Evolutionary conservation across 2,113 vertebrate genomes (phyloP).

Genomic region (Myrmecophaga tridactyla): DNA sequence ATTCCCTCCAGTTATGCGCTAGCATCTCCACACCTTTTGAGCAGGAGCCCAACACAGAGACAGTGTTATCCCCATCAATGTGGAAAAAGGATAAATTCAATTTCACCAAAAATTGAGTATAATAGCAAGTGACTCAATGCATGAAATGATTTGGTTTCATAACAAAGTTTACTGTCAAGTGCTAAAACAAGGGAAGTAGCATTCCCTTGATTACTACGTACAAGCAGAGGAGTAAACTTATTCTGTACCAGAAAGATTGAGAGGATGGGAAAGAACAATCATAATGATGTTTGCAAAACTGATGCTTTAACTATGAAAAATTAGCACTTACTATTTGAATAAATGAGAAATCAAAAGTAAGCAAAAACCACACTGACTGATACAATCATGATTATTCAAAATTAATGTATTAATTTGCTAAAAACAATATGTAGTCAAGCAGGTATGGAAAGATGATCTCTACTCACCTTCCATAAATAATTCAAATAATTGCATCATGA

Average conservation of each 20-base stretch:
- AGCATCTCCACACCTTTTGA: conserved; percentile 74
- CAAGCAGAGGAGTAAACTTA: conserved; percentile 36
- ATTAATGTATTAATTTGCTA: neutral
- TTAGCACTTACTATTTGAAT: conserved; percentile 49
- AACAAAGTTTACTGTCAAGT: conserved; percentile 72
- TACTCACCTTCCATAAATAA: neutral
- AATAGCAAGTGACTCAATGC: conserved; percentile 75
- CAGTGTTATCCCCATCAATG: conserved; percentile 65
- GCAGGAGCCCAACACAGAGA: conserved; percentile 70
- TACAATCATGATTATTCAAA: neutral
- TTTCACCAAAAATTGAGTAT: conserved; percentile 72
- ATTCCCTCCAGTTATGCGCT: conserved; percentile 83
- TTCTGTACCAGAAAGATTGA: neutral
- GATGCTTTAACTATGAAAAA: conserved; percentile 43
- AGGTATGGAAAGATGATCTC: neutral
- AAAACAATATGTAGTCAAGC: neutral
- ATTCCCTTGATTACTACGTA: conserved; percentile 30
- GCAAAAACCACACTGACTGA: conserved; percentile 17
- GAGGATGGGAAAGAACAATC: conserved; percentile 12
- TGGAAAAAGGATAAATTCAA: conserved; percentile 72
- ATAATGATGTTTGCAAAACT: conserved; percentile 54
- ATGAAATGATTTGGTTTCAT: conserved; percentile 65
- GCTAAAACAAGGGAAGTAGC: conserved; percentile 47
- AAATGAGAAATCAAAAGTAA: neutral
- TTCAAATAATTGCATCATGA: neutral